Base-by-base conservation (phyloP, 1,140 invertebrate species). In the Trichonephila clavipes region DNA sequence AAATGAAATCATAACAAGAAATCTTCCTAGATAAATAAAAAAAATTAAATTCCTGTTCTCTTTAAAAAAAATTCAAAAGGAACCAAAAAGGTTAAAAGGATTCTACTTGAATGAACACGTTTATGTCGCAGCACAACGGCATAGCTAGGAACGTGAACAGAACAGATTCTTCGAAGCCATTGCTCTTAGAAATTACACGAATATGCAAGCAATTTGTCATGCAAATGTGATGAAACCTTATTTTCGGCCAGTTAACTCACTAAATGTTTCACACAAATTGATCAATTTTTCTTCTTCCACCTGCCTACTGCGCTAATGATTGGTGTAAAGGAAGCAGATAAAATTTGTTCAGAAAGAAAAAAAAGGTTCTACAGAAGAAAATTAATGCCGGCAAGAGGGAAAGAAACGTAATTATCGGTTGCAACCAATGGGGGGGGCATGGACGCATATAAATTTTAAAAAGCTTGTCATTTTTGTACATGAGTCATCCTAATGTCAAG, bases 251-350 rank as follows among this genome's bases (percentile, higher is more conserved):
- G 34, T 77, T 77, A 34, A 77, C 28, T 77, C 24, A 24, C 28
- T 14, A 28, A 77, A 77, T 77, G 69, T 77, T 77, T 34, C 28
- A 18, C 28, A 77, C 28, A 77, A 77, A 77, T 28, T 24, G n/a
- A 69, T 69, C 64, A 24, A 69, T 77, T 77, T 77, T 34, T 40
- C 28, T 40, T 28, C 16, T 24, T 40, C 28, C 69, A 77, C 69
- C 69, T 77, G 69, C 28, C 69, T 18, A 77, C 18, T 28, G 69
- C 34, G 34, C 69, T 77, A 77, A 77, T 77, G 69, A 77, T 77
- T 24, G 64, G 40, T 2, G 24, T 16, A 77, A 77, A 77, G 16
- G 2, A 77, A 40, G 16, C 1, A 40, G 8, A 40, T 16, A 18
- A 77, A 34, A 28, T 40, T 10, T 16, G 12, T 6, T 18, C 3